phyloP scores from a whole-genome alignment of 2,797 vertebrate genomes.

The Hephaestus fuliginosus region DNA sequence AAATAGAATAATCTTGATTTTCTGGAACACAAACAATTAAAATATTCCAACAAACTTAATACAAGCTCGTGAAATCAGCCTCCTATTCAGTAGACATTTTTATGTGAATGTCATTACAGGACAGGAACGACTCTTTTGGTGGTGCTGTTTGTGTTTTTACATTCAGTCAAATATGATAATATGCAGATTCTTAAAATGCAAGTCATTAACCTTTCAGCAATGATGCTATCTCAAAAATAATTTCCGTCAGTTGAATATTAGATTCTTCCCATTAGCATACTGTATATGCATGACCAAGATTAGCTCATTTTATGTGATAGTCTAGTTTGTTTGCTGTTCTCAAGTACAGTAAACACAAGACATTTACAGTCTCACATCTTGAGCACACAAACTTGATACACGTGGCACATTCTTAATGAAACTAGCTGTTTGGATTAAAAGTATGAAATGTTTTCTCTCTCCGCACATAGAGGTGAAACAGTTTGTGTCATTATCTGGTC shows the following conservation, averaged over 20 bases:
- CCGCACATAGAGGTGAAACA: neutral
- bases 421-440: neutral
- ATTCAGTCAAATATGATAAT: slow-evolving; percentile 22
- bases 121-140: neutral
- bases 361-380: neutral
- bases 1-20: neutral
- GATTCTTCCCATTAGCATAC: slow-evolving; percentile 19
- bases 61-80: neutral
- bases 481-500: neutral
- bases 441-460: neutral
- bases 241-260: neutral
- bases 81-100: neutral
- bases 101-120: neutral
- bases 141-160: slow-evolving; percentile 14
- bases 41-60: neutral
- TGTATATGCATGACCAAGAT: neutral
- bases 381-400: neutral
- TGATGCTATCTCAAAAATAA: slow-evolving; percentile 7
- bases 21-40: neutral
- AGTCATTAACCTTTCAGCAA: slow-evolving; percentile 41
- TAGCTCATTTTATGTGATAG: neutral
- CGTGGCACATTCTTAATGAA: too few relatives aligned
- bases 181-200: slow-evolving; percentile 17
- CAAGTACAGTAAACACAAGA: neutral
- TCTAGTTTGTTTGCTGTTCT: neutral